Evolutionary conservation across 2,888 invertebrate species (phyloP).

Genomic region (Drosophila helvetica): DNA sequence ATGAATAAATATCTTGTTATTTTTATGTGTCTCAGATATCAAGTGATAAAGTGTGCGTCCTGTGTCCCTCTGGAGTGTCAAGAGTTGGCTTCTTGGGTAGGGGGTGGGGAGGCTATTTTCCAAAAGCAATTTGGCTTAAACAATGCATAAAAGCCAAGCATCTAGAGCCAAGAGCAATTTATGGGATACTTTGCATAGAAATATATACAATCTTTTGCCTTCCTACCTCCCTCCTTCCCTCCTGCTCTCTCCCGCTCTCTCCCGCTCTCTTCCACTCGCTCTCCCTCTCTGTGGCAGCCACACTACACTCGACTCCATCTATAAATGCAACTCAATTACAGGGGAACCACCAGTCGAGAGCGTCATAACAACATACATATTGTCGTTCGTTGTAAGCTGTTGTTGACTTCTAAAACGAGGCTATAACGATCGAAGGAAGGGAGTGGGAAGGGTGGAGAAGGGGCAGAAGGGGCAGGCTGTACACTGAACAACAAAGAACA

Average conservation of each 20-base stretch:
- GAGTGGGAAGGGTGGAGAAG: constrained; percentile 2
- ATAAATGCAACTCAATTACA: constrained; percentile 69
- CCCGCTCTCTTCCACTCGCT: too few species aligned
- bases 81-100: constrained; percentile 27
- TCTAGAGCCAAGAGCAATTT: constrained; percentile 52
- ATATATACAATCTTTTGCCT: not conserved
- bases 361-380: constrained; percentile 39
- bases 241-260: too few species aligned
- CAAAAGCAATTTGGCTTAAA: constrained; percentile 76
- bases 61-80: constrained; percentile 28
- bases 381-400: constrained; percentile 38
- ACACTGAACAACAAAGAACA: constrained; percentile 33
- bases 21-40: constrained; percentile 29
- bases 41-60: constrained; percentile 29
- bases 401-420: constrained; percentile 52
- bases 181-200: constrained; percentile 39
- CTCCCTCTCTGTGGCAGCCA: not conserved
- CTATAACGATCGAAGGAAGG: constrained; percentile 39
- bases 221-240: too few species aligned
- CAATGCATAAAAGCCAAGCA: constrained; percentile 63
- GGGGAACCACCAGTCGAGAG: constrained; percentile 38
- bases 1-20: constrained; percentile 13
- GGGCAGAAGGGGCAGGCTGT: not conserved
- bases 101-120: constrained; percentile 38
- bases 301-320: constrained; percentile 10